Percentiles rank a stretch among this genome's conserved stretches.
phyloP scores from a whole-genome alignment of 2,888 invertebrate species.

The Cinara cedri region DNA sequence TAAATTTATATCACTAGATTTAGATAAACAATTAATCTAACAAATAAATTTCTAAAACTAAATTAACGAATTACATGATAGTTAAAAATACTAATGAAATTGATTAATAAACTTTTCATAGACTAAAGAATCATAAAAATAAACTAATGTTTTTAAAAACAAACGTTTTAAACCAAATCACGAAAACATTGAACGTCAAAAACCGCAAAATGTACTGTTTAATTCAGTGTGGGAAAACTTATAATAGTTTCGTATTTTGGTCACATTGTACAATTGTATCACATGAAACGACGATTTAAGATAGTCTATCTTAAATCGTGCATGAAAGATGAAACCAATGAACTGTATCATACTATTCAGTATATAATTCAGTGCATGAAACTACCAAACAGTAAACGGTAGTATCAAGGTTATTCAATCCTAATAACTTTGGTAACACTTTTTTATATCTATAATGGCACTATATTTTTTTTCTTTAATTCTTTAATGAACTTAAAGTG shows the following conservation, averaged over 20 bases:
- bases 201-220: constrained; percentile 31
- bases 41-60: background rate
- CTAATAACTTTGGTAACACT: too few relatives aligned
- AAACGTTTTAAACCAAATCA: constrained; percentile 37
- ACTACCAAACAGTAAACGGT: background rate
- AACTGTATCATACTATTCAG: too few relatives aligned
- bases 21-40: background rate
- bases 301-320: too few relatives aligned
- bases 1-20: constrained; percentile 4
- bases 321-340: too few relatives aligned
- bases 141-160: constrained; percentile 18
- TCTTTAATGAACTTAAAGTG: too few relatives aligned
- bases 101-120: background rate
- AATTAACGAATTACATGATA: constrained; percentile 8
- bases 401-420: too few relatives aligned
- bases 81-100: background rate
- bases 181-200: constrained; percentile 36
- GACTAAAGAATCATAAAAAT: background rate
- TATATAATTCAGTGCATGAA: too few relatives aligned
- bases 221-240: constrained; percentile 35
- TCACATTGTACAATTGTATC: background rate
- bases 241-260: background rate
- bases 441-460: too few relatives aligned
- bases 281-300: too few relatives aligned
- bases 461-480: too few relatives aligned